Conservation (phyloP, 2,888 invertebrate species). For the Lutraria lutraria region DNA sequence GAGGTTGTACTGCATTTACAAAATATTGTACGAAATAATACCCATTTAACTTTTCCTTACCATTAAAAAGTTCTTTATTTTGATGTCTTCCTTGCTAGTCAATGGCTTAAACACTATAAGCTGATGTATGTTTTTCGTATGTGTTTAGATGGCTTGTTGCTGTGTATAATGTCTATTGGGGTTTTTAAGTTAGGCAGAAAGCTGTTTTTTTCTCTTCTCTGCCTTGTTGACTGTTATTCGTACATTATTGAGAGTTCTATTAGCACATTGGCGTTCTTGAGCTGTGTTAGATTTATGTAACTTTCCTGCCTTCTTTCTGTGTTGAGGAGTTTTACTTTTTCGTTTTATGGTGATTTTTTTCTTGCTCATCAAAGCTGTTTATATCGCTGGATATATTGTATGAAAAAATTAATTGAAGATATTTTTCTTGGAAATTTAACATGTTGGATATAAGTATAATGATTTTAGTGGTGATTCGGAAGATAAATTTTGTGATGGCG, state of each 20-base stretch:
- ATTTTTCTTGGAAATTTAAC: not conserved
- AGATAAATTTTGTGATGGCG: not conserved
- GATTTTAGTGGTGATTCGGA: not conserved
- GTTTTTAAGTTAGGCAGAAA: not conserved
- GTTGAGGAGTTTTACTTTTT: not conserved
- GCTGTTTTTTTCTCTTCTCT: not conserved
- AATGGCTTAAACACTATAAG: not conserved
- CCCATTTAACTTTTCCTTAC: no score
- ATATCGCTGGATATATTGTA: not conserved
- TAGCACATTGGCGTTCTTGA: not conserved
- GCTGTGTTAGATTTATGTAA: not conserved
- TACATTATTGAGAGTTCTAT: not conserved
- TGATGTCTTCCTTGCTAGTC: not conserved
- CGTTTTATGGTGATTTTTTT: not conserved
- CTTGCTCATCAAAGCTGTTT: not conserved
- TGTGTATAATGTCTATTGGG: not conserved
- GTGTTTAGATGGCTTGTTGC: not conserved
- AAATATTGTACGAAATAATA: no score
- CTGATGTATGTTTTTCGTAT: not conserved
- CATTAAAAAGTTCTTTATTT: no score
- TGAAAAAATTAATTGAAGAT: not conserved
- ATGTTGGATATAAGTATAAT: no score
- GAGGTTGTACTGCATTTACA: no score
- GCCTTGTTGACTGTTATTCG: not conserved
- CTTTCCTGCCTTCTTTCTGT: not conserved